phyloP scores from a whole-genome alignment of 2,113 vertebrate genomes.

The Tricholaema leucomelas region DNA sequence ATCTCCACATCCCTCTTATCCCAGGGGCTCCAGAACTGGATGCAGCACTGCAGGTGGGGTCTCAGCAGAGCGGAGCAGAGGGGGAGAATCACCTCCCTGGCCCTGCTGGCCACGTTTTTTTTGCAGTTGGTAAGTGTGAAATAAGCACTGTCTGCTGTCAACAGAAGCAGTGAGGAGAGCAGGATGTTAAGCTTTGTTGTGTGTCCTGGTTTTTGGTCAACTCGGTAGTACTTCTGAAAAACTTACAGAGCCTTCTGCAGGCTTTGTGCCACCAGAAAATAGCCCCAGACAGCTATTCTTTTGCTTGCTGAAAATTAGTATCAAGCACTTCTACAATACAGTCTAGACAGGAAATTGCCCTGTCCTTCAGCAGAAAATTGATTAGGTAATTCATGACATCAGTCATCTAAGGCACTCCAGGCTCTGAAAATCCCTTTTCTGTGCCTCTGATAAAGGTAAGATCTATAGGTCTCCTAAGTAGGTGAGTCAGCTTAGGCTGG shows the following conservation, averaged over 20 bases:
- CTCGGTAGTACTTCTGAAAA: neutral
- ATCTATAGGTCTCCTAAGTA: conserved; percentile 38
- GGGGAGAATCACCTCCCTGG: no score
- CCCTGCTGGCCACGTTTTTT: no score
- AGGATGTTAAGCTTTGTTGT: conserved; percentile 3
- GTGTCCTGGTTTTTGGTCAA: neutral
- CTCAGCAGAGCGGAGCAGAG: no score
- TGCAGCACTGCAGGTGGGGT: no score
- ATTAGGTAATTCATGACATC: conserved; percentile 58
- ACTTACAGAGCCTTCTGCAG: neutral
- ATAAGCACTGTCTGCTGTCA: neutral
- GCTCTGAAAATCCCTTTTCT: conserved; percentile 62
- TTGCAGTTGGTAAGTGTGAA: neutral
- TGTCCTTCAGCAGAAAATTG: conserved; percentile 61
- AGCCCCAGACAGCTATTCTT: conserved; percentile 31
- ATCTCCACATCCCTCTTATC: no score
- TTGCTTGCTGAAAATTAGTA: conserved; percentile 59
- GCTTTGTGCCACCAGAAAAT: conserved; percentile 26
- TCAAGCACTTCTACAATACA: conserved; percentile 36
- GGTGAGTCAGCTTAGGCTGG: conserved; percentile 27
- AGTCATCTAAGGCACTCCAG: conserved; percentile 45
- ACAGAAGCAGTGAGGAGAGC: neutral
- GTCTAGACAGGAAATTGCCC: conserved; percentile 65
- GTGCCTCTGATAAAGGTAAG: conserved; percentile 57
- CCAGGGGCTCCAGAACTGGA: no score